Percentiles rank a stretch among this genome's conserved stretches.
phyloP scores from a whole-genome alignment of 1,140 invertebrate species.

The Drosophila elegans region DNA sequence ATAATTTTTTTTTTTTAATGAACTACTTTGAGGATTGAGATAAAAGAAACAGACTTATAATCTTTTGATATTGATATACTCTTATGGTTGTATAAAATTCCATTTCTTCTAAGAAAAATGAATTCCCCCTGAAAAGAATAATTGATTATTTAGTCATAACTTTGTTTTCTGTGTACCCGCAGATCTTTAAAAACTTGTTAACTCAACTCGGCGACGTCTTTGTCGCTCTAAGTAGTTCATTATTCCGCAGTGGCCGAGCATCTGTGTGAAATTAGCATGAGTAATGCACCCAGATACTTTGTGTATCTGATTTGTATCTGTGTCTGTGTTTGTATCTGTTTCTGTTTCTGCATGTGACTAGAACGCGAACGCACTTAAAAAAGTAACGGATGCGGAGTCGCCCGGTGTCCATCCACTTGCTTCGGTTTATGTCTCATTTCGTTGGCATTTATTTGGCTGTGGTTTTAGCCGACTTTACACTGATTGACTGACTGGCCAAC shows the following conservation, averaged over 20 bases:
- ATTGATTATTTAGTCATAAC: too few relatives aligned
- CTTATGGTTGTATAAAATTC: too few relatives aligned
- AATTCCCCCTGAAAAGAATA: too few relatives aligned
- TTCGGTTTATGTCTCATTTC: conserved; percentile 63
- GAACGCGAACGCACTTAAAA: conserved; percentile 49
- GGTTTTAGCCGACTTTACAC: conserved; percentile 48
- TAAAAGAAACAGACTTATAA: too few relatives aligned
- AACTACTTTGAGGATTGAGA: too few relatives aligned
- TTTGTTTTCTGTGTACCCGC: conserved; percentile 24
- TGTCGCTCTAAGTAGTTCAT: conserved; percentile 73
- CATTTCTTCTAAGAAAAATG: too few relatives aligned
- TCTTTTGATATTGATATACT: too few relatives aligned
- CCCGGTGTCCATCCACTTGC: conserved; percentile 36
- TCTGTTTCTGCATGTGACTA: conserved; percentile 49
- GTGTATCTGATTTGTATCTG: conserved; percentile 8
- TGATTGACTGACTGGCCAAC: conserved; percentile 49
- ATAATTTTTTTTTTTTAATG: too few relatives aligned
- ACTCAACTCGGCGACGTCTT: conserved; percentile 49
- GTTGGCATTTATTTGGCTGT: conserved; percentile 65
- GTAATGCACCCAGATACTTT: conserved; percentile 66
- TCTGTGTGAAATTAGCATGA: conserved; percentile 76
- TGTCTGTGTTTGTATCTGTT: not conserved
- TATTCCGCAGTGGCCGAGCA: conserved; percentile 49
- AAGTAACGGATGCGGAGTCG: conserved; percentile 52
- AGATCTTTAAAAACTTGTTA: conserved; percentile 33